These are phyloP conservation scores for Chromis chromis DNA, from an alignment of 2,797 vertebrate genomes.

Conservation along the genomic window DNA sequence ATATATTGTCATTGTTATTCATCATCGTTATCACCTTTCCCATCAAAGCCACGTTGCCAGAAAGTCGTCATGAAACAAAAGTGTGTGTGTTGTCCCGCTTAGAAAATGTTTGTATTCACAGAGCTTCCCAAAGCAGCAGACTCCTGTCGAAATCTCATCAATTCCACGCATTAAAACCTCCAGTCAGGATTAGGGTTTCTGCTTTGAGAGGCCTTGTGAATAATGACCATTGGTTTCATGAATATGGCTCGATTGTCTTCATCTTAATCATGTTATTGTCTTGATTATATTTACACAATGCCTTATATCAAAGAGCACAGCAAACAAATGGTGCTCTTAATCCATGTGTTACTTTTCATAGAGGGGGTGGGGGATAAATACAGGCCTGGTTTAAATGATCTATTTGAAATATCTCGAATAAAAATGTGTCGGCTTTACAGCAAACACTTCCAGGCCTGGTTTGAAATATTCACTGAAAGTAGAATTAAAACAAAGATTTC, in stretches of 20 bases:
- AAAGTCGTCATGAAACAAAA: conserved; percentile 68
- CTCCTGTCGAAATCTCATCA: conserved; percentile 7
- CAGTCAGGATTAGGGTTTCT: conserved; percentile 26
- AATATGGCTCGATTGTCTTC: conserved; percentile 86
- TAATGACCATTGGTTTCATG: conserved; percentile 62
- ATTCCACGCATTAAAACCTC: conserved; percentile 15
- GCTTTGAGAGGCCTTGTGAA: conserved; percentile 47
- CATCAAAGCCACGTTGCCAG: conserved; percentile 68
- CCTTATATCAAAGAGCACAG: conserved; percentile 63
- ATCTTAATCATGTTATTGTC: conserved; percentile 70
- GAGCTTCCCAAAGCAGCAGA: conserved; percentile 37
- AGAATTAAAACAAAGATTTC: conserved; percentile 6
- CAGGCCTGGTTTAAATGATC: conserved; percentile 14
- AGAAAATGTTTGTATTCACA: conserved; percentile 59
- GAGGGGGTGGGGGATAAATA: conserved; percentile 1
- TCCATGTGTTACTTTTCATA: conserved; percentile 33
- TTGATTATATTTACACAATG: conserved; percentile 82
- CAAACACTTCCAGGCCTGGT: conserved; percentile 14
- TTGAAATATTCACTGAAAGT: conserved; percentile 16
- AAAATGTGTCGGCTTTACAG: no score
- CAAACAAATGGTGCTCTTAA: conserved; percentile 27
- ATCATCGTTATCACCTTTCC: conserved; percentile 38
- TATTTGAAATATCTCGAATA: conserved; percentile 15
- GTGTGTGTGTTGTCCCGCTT: conserved; percentile 40
- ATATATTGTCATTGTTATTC: conserved; percentile 79